Percentiles rank a stretch among this genome's conserved stretches.
Conservation (phyloP, 1,140 invertebrate species). For the Formica selysi region DNA sequence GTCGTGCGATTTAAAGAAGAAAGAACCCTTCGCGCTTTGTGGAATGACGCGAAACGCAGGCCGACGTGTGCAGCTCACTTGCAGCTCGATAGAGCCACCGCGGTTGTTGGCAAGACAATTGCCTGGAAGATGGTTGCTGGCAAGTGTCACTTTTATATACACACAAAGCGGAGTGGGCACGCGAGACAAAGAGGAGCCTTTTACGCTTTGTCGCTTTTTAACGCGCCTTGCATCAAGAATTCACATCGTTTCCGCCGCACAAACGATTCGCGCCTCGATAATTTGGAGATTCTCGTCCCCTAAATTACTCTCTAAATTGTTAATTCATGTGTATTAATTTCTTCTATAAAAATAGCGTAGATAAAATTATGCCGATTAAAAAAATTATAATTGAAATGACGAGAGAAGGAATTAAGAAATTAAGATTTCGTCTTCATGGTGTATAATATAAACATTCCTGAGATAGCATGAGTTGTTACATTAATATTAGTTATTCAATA, state of each 20-base stretch:
- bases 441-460: background rate
- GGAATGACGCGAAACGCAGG: background rate
- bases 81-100: conserved; percentile 34
- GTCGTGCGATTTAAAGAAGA: conserved; percentile 8
- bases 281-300: background rate
- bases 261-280: background rate
- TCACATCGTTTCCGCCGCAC: background rate
- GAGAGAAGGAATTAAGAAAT: background rate
- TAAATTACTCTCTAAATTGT: background rate
- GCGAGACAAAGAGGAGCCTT: conserved; percentile 46
- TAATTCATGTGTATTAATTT: background rate
- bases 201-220: conserved; percentile 25
- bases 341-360: background rate
- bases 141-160: conserved; percentile 71
- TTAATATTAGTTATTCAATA: background rate
- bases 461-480: background rate
- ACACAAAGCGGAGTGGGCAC: conserved; percentile 64
- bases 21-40: background rate
- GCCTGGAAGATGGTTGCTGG: conserved; percentile 68
- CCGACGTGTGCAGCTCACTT: conserved; percentile 7
- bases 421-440: background rate
- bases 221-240: background rate
- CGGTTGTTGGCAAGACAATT: conserved; percentile 68
- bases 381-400: background rate
- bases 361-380: background rate